Conservation (phyloP, 2,113 vertebrate species). For the Notothenia coriiceps region DNA sequence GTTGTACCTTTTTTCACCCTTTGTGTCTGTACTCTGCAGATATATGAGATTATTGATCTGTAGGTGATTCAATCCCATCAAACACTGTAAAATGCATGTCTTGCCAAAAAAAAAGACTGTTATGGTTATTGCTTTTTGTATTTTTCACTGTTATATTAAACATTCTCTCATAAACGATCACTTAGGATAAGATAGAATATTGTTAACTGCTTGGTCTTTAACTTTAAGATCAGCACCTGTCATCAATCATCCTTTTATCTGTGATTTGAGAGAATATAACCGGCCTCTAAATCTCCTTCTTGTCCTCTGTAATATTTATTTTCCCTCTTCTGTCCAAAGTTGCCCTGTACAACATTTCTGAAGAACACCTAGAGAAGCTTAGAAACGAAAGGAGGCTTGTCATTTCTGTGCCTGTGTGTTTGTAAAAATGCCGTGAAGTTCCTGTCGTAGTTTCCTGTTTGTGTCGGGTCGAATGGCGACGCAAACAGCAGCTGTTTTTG, state of each 20-base stretch:
- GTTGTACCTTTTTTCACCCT: neutral
- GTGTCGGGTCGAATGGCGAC: constrained; percentile 30
- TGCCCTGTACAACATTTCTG: neutral
- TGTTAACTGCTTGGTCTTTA: neutral
- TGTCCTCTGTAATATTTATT: neutral
- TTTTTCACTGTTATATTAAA: neutral
- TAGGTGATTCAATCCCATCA: neutral
- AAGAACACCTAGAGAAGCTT: constrained; percentile 1
- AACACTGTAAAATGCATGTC: constrained; percentile 19
- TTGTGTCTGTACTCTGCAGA: neutral
- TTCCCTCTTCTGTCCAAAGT: neutral
- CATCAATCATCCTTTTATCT: neutral
- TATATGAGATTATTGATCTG: constrained; percentile 24
- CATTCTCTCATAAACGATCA: neutral
- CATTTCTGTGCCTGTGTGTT: constrained; percentile 69
- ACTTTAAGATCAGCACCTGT: neutral
- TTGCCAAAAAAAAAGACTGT: neutral
- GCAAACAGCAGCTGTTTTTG: constrained; percentile 64
- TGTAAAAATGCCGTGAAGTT: constrained; percentile 60
- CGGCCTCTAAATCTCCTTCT: neutral
- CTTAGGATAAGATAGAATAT: neutral
- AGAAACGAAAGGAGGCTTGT: constrained; percentile 36
- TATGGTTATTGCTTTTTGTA: neutral
- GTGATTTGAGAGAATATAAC: constrained; percentile 1
- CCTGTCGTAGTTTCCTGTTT: constrained; percentile 70